These are phyloP conservation scores for Ennomos quercinarius DNA, from an alignment of 2,888 invertebrate species.

Conservation along the genomic window DNA sequence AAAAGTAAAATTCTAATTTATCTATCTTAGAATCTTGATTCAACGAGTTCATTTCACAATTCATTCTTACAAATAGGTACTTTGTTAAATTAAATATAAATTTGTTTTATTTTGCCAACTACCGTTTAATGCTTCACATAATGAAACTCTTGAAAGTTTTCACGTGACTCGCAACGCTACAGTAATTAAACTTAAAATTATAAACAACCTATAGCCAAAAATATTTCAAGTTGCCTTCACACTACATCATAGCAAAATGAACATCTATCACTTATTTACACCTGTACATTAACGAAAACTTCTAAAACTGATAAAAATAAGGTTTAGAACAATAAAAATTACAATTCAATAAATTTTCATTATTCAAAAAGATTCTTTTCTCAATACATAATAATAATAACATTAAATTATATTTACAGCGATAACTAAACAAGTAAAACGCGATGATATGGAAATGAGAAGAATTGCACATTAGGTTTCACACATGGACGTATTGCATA, in stretches of 20 bases:
- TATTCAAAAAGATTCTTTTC: constrained; percentile 64
- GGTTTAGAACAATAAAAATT: constrained; percentile 78
- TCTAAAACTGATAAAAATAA: constrained; percentile 75
- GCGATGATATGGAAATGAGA: constrained; percentile 81
- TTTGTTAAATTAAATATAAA: constrained; percentile 19
- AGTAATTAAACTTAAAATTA: too few relatives aligned
- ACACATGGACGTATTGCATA: constrained; percentile 79
- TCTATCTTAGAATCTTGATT: constrained; percentile 31
- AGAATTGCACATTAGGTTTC: constrained; percentile 81
- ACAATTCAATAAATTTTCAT: constrained; percentile 67
- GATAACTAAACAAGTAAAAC: constrained; percentile 80
- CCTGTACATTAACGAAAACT: constrained; percentile 82
- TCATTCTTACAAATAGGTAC: constrained; percentile 5
- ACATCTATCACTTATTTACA: constrained; percentile 80
- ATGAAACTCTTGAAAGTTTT: constrained; percentile 12
- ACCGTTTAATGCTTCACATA: constrained; percentile 9
- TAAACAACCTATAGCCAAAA: constrained; percentile 28
- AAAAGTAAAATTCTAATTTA: constrained; percentile 57
- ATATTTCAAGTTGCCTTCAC: constrained; percentile 41
- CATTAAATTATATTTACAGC: constrained; percentile 83
- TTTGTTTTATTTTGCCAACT: constrained; percentile 15
- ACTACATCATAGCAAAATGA: constrained; percentile 67
- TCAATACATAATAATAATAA: constrained; percentile 60
- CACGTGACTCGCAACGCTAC: neutral
- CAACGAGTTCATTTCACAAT: constrained; percentile 10